Base-by-base conservation (phyloP, 2,888 invertebrate genomes). In the Epirrhoe alternata region DNA sequence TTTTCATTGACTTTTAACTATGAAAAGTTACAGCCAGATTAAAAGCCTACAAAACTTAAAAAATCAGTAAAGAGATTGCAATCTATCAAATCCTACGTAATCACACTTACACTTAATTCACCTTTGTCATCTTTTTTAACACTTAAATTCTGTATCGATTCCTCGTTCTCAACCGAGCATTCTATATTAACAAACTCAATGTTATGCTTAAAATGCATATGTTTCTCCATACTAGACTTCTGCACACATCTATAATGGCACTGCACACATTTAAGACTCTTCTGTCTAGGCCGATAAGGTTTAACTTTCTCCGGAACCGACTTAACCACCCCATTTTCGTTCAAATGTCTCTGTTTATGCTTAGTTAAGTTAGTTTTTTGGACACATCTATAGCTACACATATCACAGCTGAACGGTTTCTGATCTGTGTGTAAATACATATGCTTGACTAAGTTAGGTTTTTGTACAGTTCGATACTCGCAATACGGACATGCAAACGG, bases 341-440 rank as follows among this genome's bases (percentile, higher is more conserved):
- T 89, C 16, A 89, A 68, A 82, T 94, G 94, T 50, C 93, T 83
- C 61, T 90, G 90, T 45, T 91, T 93, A 52, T 94, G 94, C 71
- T 94, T 94, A 0, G 92, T 93, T 7, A 94, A 64, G 58, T 94
- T 94, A 0, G 94, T 93, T 72, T 94, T 94, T 61, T 94, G 94
- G 0, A 94, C 94, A 57, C 94, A 94, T 1, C 89, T 78, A 59
- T 94, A 94, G 42, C 82, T 90, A 61, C 94, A 94, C 70, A 90
- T 74, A 47, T 94, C 94, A 66, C 94, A 94, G 10, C 91, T 88
- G 59, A 92, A 94, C 0, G 93, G 93, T 61, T 93, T 94, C 52
- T 93, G 90, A 33, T 94, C 92, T 0, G 94, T 94, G 47, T 94
- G 94, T 10, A 94, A 64, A 52, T 94, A 94, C 94, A 94, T 93